Evolutionary conservation across 2,797 vertebrate species (phyloP).

Genomic region (Sebastes reedi): DNA sequence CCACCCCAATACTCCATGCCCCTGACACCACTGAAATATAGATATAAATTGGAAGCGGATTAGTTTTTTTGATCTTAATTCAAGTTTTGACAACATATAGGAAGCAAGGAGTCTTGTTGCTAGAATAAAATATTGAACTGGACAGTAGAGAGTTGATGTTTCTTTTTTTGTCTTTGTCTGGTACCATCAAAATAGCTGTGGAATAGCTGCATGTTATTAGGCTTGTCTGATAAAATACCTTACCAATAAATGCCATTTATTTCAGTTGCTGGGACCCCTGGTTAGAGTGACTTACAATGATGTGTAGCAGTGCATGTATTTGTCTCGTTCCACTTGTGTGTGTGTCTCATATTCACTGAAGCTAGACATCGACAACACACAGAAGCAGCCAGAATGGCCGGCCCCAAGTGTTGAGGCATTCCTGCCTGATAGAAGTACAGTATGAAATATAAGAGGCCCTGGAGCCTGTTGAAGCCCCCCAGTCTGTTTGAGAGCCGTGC

Average conservation of each 20-base stretch:
- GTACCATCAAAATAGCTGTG: background rate
- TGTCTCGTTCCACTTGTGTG: slow-evolving; percentile 11
- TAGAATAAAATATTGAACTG: background rate
- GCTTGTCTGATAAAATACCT: background rate
- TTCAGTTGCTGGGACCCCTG: background rate
- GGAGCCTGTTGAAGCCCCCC: slow-evolving; percentile 3
- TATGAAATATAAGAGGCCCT: slow-evolving; percentile 35
- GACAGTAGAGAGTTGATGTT: background rate
- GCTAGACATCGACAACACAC: background rate
- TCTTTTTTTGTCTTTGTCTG: background rate
- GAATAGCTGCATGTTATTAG: background rate
- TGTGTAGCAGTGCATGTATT: background rate
- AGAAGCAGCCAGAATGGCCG: background rate
- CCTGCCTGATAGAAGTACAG: slow-evolving; percentile 11
- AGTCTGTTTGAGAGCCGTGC: slow-evolving; percentile 25
- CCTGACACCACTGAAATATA: slow-evolving; percentile 98
- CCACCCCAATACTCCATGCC: slow-evolving; percentile 87
- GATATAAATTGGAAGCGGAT: slow-evolving; percentile 98
- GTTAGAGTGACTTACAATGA: background rate
- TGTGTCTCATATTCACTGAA: slow-evolving; percentile 46
- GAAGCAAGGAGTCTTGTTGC: slow-evolving; percentile 47
- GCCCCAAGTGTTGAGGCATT: slow-evolving; percentile 4
- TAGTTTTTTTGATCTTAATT: slow-evolving; percentile 97
- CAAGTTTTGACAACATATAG: slow-evolving; percentile 94
- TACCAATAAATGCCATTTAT: background rate